Conservation (phyloP, 2,797 vertebrate species). For the Sebastes oblongus region DNA sequence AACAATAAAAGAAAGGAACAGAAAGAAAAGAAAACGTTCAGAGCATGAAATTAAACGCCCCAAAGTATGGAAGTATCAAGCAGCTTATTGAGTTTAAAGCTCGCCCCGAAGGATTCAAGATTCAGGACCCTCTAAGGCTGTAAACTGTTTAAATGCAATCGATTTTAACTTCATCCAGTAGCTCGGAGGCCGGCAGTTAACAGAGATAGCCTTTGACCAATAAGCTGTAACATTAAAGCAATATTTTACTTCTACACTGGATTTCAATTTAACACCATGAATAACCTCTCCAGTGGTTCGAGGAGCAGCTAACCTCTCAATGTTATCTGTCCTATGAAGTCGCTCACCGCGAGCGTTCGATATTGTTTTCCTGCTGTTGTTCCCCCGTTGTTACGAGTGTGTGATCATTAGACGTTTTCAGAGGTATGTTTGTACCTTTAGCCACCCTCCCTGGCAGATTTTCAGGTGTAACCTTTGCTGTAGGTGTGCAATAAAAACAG, state of each 20-base stretch:
- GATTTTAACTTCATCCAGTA: slow-evolving; percentile 31
- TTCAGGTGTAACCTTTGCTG: background rate
- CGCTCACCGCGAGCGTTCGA: background rate
- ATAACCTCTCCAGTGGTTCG: slow-evolving; percentile 1
- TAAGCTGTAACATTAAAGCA: slow-evolving; percentile 43
- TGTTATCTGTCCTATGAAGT: slow-evolving; percentile 9
- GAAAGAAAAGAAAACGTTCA: background rate
- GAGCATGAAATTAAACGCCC: background rate
- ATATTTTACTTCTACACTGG: slow-evolving; percentile 23
- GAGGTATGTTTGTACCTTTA: background rate
- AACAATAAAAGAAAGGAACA: background rate
- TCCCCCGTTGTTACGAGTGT: background rate
- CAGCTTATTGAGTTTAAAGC: slow-evolving; percentile 15
- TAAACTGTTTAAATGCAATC: slow-evolving; percentile 31
- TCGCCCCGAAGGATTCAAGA: background rate
- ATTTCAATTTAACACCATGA: slow-evolving; percentile 16
- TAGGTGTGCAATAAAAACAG: background rate
- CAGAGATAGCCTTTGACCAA: slow-evolving; percentile 29
- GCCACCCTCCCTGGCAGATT: background rate
- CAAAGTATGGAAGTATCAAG: background rate
- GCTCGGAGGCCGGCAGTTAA: slow-evolving; percentile 26
- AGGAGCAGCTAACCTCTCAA: slow-evolving; percentile 17
- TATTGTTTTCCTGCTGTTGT: background rate
- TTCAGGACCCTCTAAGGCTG: slow-evolving; percentile 13
- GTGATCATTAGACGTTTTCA: background rate